Evolutionary conservation across 2,888 invertebrate species (phyloP), one percentile per base, ranked within the genome.

Genomic region (Chydorus sphaericus): DNA sequence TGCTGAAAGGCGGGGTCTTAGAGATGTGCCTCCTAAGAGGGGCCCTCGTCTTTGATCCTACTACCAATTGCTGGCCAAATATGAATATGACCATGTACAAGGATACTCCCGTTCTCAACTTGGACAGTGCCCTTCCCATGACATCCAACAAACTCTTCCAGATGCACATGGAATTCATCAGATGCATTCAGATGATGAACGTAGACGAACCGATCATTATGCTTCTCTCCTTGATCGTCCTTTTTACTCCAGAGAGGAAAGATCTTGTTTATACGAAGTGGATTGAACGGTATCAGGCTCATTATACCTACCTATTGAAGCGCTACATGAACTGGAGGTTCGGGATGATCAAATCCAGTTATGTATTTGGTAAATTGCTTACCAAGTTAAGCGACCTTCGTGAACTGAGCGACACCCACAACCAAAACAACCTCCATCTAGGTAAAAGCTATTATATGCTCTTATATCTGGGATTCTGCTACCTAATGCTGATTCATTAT

Each of bases 11-110:
- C 29, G 70, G 70, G 0, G 70, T 72, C 16, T 66, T 72, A 60
- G 72, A 72, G 61, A 68, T 72, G 60, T 69, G 71, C 63, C 66
- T 71, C 30, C 63, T 73, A 14, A 65, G 71, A 6, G 69, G 70
- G 10, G 70, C 71, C 3, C 67, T 69, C 62, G 66, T 66, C 20
- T 72, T 69, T 59, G 70, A 72, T 62, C 62, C 64, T 6, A 61
- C 63, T 48, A 61, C 63, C 31, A 61, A 63, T 44, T 63, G 65
- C 14, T 67, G 67, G 67, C 65, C 65, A 1, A 59, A 57, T 44
- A 58, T 60, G 8, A 60, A 57, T 16, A 55, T 59, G 57, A 60
- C 62, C 33, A 57, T 63, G 53, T 62, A 65, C 58, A 61, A 63
- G 56, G 62, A 63, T 38, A 63, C 63, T 20, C 65, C 66, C 6